Conservation (phyloP, 2,797 vertebrate species). For the Myotis planiceps region DNA sequence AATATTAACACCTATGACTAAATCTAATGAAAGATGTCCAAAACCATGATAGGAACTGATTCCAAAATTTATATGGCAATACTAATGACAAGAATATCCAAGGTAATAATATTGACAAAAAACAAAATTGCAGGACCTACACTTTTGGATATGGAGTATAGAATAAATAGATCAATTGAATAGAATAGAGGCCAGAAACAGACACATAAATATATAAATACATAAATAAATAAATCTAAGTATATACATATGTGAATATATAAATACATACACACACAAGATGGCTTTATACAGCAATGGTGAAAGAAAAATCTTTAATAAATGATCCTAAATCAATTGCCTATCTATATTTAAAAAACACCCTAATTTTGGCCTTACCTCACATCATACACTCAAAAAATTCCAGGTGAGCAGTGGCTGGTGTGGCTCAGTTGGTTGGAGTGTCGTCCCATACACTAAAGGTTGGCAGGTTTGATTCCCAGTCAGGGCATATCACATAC, state of each 20-base stretch:
- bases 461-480: too few species aligned
- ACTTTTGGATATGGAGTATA: background rate
- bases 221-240: background rate
- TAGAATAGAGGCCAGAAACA: background rate
- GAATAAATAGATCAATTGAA: background rate
- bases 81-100: background rate
- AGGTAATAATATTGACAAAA: background rate
- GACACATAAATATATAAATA: background rate
- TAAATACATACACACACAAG: background rate
- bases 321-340: background rate
- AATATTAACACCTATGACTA: background rate
- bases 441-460: too few species aligned
- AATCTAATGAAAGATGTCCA: background rate
- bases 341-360: background rate
- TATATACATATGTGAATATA: background rate
- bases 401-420: too few species aligned
- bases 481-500: too few species aligned
- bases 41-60: background rate
- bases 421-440: too few species aligned
- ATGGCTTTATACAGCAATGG: background rate
- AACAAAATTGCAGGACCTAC: background rate
- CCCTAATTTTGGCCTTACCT: background rate
- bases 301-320: background rate
- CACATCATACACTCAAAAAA: background rate
- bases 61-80: conserved; percentile 20